Percentiles rank a stretch among this genome's conserved stretches.
phyloP scores from a whole-genome alignment of 2,888 invertebrate species.

The Drosophila prostipennis region DNA sequence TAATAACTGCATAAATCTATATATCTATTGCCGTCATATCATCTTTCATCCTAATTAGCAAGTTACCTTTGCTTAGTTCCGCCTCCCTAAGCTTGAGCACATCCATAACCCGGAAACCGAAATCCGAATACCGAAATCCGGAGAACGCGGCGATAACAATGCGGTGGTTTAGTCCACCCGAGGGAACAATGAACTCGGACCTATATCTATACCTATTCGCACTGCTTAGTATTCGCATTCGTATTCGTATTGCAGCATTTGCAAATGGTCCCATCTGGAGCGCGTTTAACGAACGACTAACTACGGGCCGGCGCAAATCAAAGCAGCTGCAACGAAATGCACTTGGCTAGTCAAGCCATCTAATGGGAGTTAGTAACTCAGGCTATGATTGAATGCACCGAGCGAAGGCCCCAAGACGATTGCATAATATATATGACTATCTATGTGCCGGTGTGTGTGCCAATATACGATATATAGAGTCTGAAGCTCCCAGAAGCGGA shows the following conservation, averaged over 20 bases:
- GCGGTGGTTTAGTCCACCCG: not conserved
- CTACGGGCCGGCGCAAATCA: conserved; percentile 15
- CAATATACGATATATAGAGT: not conserved
- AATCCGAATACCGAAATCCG: not conserved
- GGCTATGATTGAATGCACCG: conserved; percentile 38
- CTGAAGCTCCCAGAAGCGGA: conserved; percentile 6
- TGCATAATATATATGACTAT: conserved; percentile 10
- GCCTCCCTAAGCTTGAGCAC: conserved; percentile 18
- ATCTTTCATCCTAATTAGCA: conserved; percentile 14
- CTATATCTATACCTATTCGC: not conserved
- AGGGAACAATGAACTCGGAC: conserved; percentile 13
- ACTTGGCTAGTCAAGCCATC: conserved; percentile 20
- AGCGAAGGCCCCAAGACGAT: conserved; percentile 15
- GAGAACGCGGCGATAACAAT: conserved; percentile 20
- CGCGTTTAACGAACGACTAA: conserved; percentile 47
- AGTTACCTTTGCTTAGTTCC: conserved; percentile 22
- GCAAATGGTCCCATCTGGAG: conserved; percentile 49
- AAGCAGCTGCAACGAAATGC: conserved; percentile 26
- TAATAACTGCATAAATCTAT: not conserved
- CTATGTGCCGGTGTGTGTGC: not conserved
- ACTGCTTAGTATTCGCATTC: conserved; percentile 29
- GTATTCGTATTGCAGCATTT: conserved; percentile 24
- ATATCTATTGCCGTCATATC: not conserved
- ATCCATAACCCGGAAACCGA: conserved; percentile 12
- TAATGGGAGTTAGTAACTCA: conserved; percentile 24